phyloP scores from a whole-genome alignment of 2,797 vertebrate genomes.

The Melanotaenia parkinsoni region DNA sequence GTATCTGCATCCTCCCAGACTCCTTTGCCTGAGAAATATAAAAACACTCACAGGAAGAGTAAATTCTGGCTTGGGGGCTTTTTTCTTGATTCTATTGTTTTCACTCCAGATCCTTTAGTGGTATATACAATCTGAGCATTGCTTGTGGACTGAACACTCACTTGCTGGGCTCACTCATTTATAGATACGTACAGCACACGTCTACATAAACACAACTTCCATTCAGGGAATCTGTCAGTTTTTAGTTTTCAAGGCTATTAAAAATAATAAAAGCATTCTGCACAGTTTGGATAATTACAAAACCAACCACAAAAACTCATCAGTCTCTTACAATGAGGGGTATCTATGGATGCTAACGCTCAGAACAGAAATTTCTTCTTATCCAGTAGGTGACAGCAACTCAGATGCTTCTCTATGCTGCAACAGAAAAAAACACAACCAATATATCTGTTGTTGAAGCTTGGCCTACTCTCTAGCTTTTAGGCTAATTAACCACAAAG shows the following conservation, averaged over 20 bases:
- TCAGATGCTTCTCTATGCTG: slow-evolving; percentile 54
- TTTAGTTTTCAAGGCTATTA: slow-evolving; percentile 48
- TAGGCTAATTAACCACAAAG: slow-evolving; percentile 66
- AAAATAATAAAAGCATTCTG: slow-evolving; percentile 53
- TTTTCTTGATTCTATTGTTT: slow-evolving; percentile 87
- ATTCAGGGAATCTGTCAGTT: slow-evolving; percentile 30
- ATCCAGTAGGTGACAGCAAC: slow-evolving; percentile 57
- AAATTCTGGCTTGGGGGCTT: slow-evolving; percentile 78
- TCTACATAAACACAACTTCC: slow-evolving; percentile 14
- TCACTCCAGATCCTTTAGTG: slow-evolving; percentile 48
- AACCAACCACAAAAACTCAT: slow-evolving; percentile 21
- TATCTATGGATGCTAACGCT: slow-evolving; percentile 43
- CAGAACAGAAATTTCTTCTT: slow-evolving; percentile 53
- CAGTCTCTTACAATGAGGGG: slow-evolving; percentile 53
- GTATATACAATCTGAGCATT: slow-evolving; percentile 21
- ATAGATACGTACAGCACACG: slow-evolving; percentile 20
- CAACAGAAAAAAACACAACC: slow-evolving; percentile 62
- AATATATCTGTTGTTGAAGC: slow-evolving; percentile 61
- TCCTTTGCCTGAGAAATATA: slow-evolving; percentile 75
- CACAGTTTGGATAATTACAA: slow-evolving; percentile 48
- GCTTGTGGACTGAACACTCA: slow-evolving; percentile 21
- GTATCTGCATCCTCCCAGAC: slow-evolving; percentile 81
- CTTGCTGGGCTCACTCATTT: slow-evolving; percentile 9
- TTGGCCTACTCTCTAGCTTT: slow-evolving; percentile 60
- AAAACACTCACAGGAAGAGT: slow-evolving; percentile 91